These are phyloP conservation scores for Deroplatys truncata DNA, from an alignment of 2,888 invertebrate species.

Conservation along the genomic window DNA sequence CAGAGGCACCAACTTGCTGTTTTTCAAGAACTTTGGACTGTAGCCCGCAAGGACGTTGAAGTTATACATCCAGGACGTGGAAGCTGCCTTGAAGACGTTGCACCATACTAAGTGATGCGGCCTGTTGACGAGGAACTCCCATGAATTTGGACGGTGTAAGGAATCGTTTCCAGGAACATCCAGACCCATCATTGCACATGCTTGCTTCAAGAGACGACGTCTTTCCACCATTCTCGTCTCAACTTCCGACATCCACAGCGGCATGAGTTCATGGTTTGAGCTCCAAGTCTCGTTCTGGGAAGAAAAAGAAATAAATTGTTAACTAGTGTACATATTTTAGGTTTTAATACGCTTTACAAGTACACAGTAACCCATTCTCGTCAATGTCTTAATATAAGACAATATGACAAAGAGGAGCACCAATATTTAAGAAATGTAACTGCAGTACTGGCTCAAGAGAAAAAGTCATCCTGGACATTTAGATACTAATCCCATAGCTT, in stretches of 20 bases:
- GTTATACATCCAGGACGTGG: slow-evolving; percentile 91
- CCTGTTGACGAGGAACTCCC: slow-evolving; percentile 79
- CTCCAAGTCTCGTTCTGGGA: slow-evolving; percentile 2
- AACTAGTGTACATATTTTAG: not conserved
- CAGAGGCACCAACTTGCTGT: slow-evolving; percentile 67
- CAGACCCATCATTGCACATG: slow-evolving; percentile 59
- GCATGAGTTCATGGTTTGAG: slow-evolving; percentile 8
- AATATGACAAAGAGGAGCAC: no score
- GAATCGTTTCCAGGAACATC: slow-evolving; percentile 50
- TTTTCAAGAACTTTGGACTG: slow-evolving; percentile 68
- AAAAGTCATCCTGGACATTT: no score
- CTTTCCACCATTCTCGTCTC: slow-evolving; percentile 58
- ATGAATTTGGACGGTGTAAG: slow-evolving; percentile 63
- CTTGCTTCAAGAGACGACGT: slow-evolving; percentile 53
- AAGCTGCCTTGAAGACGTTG: slow-evolving; percentile 74
- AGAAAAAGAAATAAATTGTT: not conserved
- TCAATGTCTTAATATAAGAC: no score
- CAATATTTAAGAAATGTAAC: no score
- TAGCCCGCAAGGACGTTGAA: slow-evolving; percentile 83
- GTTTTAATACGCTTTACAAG: no score
- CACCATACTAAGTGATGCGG: slow-evolving; percentile 70
- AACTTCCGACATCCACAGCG: slow-evolving; percentile 39
- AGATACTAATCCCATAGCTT: no score
- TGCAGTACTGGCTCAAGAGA: no score
- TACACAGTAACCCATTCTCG: no score